Evolutionary conservation across 2,113 vertebrate species (phyloP), one percentile per base, ranked within the genome.

Genomic region (Conger conger): DNA sequence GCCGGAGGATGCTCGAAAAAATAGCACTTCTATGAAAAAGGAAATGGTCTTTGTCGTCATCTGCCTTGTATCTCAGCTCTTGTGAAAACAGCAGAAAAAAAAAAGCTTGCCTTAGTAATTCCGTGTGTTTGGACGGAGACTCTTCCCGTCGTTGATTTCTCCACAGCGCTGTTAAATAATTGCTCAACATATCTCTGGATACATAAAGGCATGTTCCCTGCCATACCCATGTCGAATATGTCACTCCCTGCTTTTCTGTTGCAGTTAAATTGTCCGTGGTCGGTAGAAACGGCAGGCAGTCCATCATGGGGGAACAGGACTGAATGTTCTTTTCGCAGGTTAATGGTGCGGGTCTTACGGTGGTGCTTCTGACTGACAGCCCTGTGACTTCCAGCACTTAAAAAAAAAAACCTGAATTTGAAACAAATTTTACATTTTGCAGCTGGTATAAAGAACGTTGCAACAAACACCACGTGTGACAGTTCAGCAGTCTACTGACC

Each of bases 111-210:
- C 83, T 92, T 92, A 91, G 88, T 86, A 89, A 23, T 88, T 88
- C 87, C 89, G 87, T 86, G 83, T 83, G 82, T 38, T 87, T 90
- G 84, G 57, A 23, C 42, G 83, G 35, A 80, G 88, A 87, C 88
- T 85, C 88, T 83, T 92, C 79, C 87, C 79, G 76, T 87, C 86
- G 11, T 33, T 73, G 89, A 87, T 87, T 84, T 76, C 91, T 89
- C 89, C 0, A 84, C 15, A 84, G 89, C 91, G 63, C 86, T 92
- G 89, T 90, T 90, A 89, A 91, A 88, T 89, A 91, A 89, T 87
- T 86, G 86, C 87, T 83, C 89, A 82, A 86, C 88, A 90, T 89
- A 92, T 91, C 89, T 89, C 36, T 38, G 45, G 73, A 85, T 88
- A 89, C 88, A 88, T 90, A 89, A 88, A 90, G 91, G 89, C 88